Base-by-base conservation (phyloP, 1,140 invertebrate genomes). In the Nymphalis io region DNA sequence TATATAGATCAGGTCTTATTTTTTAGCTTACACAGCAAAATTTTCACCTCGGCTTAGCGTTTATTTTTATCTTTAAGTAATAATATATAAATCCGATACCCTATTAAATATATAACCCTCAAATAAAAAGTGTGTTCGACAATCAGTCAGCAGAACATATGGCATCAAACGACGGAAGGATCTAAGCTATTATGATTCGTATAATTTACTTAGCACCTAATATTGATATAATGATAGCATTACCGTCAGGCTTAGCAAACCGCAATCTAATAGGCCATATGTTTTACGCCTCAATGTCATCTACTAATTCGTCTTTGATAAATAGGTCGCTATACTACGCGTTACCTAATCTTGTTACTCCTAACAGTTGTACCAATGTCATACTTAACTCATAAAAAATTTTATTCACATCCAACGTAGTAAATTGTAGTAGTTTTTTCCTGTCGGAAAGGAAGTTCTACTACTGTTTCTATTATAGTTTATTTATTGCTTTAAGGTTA, bases 141-240 rank as follows among this genome's bases (percentile, higher is more conserved):
- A 20, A 51, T 20, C 20, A 20, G 10, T 10, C 4, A 18, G 2
- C 18, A 27, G 12, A 55, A 23, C 68, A 70, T 51, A 59, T 72
- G 70, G 40, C 20, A 51, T 66, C 57, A 67, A 51, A 60, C 59
- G 60, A 38, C 48, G 59, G 48, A 60, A 60, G 46, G 44, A 67
- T 40, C 44, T 15, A 15, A 15, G 33, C 63, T 69, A 60, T 38
- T 67, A 40, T 62, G 68, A 68, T 76, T 72, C 70, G 72, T 86
- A 77, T 87, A 86, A 87, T 87, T 89, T 88, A 85, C 80, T 85
- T 88, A 83, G 71, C 85, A 88, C 83, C 80, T 86, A 86, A 88
- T 88, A 84, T 81, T 65, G 62, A 80, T 79, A 77, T 90, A 90
- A 90, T 88, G 75, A 87, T 69, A 79, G 63, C 51, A 66, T 74